Percentiles rank a stretch among this genome's conserved stretches.
Conservation (phyloP, 2,888 invertebrate genomes). For the Mactromeris polynyma region DNA sequence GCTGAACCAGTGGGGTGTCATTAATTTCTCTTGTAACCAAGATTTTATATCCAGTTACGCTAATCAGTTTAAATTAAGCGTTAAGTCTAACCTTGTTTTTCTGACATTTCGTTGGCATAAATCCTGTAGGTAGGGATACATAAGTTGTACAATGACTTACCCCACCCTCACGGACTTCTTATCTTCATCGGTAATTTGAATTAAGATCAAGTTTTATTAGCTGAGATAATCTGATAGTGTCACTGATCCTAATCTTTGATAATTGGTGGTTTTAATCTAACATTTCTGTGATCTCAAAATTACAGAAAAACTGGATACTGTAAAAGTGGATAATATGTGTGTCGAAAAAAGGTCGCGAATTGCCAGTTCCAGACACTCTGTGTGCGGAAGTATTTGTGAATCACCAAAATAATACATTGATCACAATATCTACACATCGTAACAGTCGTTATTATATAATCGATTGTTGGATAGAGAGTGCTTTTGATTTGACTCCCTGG, state of each 20-base stretch:
- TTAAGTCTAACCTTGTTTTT: not conserved
- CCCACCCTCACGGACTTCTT: not conserved
- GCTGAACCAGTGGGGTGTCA: not conserved
- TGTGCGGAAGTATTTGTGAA: too few species aligned
- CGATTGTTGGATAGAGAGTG: too few species aligned
- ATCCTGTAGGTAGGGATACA: not conserved
- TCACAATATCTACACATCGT: too few species aligned
- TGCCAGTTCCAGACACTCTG: too few species aligned
- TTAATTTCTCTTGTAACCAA: not conserved
- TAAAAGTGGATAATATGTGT: too few species aligned
- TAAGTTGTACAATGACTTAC: not conserved
- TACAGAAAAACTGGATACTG: too few species aligned
- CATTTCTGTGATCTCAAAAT: too few species aligned
- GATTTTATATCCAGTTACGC: not conserved
- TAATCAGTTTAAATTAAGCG: not conserved
- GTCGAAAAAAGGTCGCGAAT: too few species aligned
- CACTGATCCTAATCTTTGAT: not conserved
- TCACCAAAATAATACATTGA: too few species aligned
- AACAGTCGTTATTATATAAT: too few species aligned
- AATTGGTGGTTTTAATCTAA: not conserved
- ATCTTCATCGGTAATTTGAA: not conserved
- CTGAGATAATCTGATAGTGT: conserved; percentile 9
- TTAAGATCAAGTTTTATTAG: not conserved
- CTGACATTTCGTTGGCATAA: not conserved
- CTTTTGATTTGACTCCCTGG: too few species aligned